Conservation (phyloP, 2,113 vertebrate species). For the Candoia aspera region DNA sequence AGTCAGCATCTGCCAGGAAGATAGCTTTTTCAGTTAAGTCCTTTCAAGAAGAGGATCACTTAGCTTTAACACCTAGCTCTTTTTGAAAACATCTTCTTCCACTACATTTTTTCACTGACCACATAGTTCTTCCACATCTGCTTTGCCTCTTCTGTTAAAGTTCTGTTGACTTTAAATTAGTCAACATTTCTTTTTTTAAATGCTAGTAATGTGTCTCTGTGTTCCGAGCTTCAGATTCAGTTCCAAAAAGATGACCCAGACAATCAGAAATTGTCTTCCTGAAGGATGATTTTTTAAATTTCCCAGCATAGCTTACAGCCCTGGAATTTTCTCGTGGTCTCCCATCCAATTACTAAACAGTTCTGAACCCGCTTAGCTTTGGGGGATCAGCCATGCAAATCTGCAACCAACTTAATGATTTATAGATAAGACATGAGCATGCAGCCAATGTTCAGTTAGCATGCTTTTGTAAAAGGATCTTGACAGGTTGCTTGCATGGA, state of each 20-base stretch:
- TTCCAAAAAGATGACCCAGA: neutral
- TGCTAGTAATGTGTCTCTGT: neutral
- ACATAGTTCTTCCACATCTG: neutral
- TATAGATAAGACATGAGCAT: slow-evolving; percentile 55
- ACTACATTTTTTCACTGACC: neutral
- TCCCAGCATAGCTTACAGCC: neutral
- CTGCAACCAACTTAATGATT: slow-evolving; percentile 50
- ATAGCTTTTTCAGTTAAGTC: neutral
- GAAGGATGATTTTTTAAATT: neutral
- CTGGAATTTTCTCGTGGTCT: neutral
- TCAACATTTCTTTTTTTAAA: neutral
- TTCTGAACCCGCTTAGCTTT: neutral
- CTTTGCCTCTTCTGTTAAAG: neutral
- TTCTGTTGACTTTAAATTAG: neutral
- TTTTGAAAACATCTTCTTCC: neutral
- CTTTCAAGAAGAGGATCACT: neutral
- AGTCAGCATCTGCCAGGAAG: too few species aligned
- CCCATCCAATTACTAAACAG: neutral
- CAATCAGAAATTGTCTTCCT: neutral
- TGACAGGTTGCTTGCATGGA: slow-evolving; percentile 55
- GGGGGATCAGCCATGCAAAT: slow-evolving; percentile 1
- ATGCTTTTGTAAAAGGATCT: slow-evolving; percentile 54
- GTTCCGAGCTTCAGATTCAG: neutral
- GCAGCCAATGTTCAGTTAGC: slow-evolving; percentile 58
- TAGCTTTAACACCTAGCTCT: neutral